These are phyloP conservation scores for Tetrax tetrax DNA, from an alignment of 2,113 vertebrate species.

Conservation along the genomic window DNA sequence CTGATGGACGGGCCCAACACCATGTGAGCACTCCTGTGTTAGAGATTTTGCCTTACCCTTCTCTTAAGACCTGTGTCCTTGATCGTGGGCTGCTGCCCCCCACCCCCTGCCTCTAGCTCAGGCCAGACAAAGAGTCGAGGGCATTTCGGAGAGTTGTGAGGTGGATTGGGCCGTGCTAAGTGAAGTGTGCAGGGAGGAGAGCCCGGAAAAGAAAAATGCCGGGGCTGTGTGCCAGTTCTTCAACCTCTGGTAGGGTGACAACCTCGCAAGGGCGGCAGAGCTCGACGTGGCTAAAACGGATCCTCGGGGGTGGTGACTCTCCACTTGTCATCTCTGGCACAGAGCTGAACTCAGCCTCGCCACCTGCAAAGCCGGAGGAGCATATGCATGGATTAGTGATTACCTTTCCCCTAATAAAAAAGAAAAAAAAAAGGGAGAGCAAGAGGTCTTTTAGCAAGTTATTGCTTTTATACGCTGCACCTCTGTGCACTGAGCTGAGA, in stretches of 20 bases:
- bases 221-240: conserved; percentile 36
- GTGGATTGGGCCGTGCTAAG: conserved; percentile 64
- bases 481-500: conserved; percentile 61
- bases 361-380: background rate
- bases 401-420: conserved; percentile 25
- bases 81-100: background rate
- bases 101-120: background rate
- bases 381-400: background rate
- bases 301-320: background rate
- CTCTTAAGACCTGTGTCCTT: background rate
- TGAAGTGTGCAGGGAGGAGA: conserved; percentile 64
- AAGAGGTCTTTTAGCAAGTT: conserved; percentile 11
- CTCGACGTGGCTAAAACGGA: background rate
- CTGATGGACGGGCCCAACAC: background rate
- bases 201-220: background rate
- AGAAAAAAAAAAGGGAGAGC: background rate
- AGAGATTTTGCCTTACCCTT: background rate
- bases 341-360: conserved; percentile 17
- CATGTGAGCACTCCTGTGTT: background rate
- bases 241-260: conserved; percentile 61
- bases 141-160: conserved; percentile 52
- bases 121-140: conserved; percentile 23
- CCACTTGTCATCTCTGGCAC: conserved; percentile 2
- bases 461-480: conserved; percentile 36
- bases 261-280: conserved; percentile 16